Evolutionary conservation across 2,113 vertebrate genomes (phyloP), one percentile per base, ranked within the genome.

Genomic region (Riparia riparia): DNA sequence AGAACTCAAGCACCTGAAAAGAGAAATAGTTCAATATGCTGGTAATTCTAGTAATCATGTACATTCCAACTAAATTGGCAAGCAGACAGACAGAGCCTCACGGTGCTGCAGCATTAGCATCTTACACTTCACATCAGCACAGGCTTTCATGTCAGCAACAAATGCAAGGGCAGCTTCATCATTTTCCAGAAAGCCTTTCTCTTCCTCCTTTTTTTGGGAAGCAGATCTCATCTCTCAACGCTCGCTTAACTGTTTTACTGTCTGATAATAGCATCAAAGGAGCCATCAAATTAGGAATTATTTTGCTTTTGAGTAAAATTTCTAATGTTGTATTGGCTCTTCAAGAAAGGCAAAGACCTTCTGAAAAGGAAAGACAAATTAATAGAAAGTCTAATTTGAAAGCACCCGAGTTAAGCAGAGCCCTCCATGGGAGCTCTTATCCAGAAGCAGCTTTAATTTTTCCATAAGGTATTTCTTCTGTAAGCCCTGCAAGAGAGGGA

Each of bases 301-400:
- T 25, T 86, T 86, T n/a, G 64, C 44, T 83, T 91, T 83, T 73
- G 54, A 93, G 31, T 11, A 83, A 56, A 81, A 83, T 20, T 56
- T 78, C 20, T 76, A 17, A 64, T 13, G 26, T 17, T 0, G 0
- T 20, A 26, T 49, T 68, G 39, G 22, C 29, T 84, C 22, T 87
- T 81, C 68, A 81, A 12, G 31, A 73, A 50, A 89, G 56, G 34
- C 44, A 82, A 82, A 17, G 42, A 68, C 24, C 11, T 78, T 57
- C 72, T 74, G 50, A 73, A 84, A 91, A 86, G 10, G 58, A 80
- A 57, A 49, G 61, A 44, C 13, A 80, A 42, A 72, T 49, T 31
- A 80, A 34, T 2, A 73, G 13, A 39, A 83, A 91, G 26, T 8
- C 14, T 28, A 58, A 12, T 1, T 29, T 42, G 60, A 91, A 84